Evolutionary conservation across 2,797 vertebrate species (phyloP).

Genomic region (Dipus sagitta): DNA sequence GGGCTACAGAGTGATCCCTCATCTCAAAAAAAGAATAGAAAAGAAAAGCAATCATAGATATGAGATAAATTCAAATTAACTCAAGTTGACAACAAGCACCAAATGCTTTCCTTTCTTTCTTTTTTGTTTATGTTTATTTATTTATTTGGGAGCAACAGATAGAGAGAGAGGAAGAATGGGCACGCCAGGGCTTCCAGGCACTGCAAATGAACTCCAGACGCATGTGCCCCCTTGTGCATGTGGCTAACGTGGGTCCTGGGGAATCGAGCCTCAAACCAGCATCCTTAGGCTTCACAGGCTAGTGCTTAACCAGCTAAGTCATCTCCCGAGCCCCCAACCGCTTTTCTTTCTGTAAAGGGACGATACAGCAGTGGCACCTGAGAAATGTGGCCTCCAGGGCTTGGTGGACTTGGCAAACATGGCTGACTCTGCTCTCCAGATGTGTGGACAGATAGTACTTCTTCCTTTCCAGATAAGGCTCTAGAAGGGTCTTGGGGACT

Average conservation of each 20-base stretch:
- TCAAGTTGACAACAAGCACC: neutral
- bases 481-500: neutral
- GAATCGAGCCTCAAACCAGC: no score
- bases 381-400: neutral
- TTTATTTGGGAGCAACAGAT: no score
- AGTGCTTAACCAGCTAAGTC: no score
- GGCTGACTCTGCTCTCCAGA: neutral
- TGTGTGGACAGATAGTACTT: neutral
- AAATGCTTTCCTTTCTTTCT: neutral
- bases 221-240: no score
- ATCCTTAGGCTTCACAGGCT: no score
- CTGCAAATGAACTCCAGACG: no score
- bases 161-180: no score
- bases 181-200: no score
- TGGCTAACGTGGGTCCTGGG: no score
- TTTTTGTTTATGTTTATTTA: no score
- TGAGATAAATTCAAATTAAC: slow-evolving; percentile 51
- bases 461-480: neutral
- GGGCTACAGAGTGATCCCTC: neutral
- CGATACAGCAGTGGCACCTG: neutral
- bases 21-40: neutral
- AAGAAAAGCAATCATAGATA: neutral
- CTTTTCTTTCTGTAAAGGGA: neutral
- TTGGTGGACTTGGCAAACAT: neutral
- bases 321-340: no score